Base-by-base conservation (phyloP, 2,888 invertebrate species). In the Tanytarsus gracilentus region DNA sequence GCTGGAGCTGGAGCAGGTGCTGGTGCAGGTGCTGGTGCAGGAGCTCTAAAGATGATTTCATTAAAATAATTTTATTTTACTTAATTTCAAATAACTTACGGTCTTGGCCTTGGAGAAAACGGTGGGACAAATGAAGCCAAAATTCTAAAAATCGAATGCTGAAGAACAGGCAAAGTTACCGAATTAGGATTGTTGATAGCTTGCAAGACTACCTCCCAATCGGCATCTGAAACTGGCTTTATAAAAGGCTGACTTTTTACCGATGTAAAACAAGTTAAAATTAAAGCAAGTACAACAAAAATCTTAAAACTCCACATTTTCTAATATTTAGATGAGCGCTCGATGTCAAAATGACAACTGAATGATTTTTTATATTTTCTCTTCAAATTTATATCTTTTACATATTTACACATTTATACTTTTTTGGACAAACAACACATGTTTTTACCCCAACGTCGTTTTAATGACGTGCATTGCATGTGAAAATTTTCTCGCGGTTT, bases 281-380 rank as follows among this genome's bases (percentile, higher is more conserved):
- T 14, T 16, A 53, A 1, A 33, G 27, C 55, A 55, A 23, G 8
- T n/a, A 55, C 7, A 55, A 9, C 9, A 29, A 52, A 30, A 29
- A 55, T 6, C 26, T 55, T 55, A 9, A 49, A 49, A 16, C 26
- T 55, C 8, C 9, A 23, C 55, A 55, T 55, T 39, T 25, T 55
- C 2, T 18, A 6, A 29, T 9, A 51, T 3, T 23, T 7, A 16
- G 3, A n/a, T n/a, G n/a, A n/a, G n/a, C 30, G 9, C 16, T 29
- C 9, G 29, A 29, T 14, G 8, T 29, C 6, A 14, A 29, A 18
- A 30, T 29, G 29, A 52, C 18, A 29, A 29, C 16, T 50, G 50
- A 50, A 23, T 50, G 25, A 50, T 50, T 44, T 21, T 49, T 23
- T 25, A 21, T 7, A 23, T 23, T n/a, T 16, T 25, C 11, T 49